Evolutionary conservation across 2,113 vertebrate species (phyloP).

Genomic region (Callocephalon fimbriatum): DNA sequence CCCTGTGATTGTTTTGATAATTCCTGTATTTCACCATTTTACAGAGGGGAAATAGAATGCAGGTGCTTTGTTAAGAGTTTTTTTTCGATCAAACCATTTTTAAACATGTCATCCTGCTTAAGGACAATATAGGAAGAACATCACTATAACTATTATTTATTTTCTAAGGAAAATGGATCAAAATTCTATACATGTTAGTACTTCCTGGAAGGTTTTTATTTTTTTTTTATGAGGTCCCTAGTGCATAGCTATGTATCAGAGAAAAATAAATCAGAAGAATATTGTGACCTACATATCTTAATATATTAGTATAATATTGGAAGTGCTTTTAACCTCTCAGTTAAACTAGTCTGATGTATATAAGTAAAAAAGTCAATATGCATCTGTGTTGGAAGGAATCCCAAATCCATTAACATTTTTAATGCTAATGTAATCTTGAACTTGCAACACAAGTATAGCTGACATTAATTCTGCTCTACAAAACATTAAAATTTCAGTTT

Average conservation of each 20-base stretch:
- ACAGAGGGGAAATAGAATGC: neutral
- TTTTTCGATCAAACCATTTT: neutral
- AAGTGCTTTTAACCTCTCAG: slow-evolving; percentile 57
- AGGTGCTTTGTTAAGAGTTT: neutral
- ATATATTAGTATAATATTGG: neutral
- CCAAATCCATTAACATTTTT: slow-evolving; percentile 47
- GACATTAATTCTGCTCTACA: slow-evolving; percentile 66
- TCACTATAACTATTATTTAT: neutral
- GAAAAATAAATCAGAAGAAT: slow-evolving; percentile 18
- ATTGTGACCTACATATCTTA: slow-evolving; percentile 37
- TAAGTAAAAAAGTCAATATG: neutral
- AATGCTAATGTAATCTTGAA: slow-evolving; percentile 33
- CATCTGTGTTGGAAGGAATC: slow-evolving; percentile 52
- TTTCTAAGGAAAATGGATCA: slow-evolving; percentile 31
- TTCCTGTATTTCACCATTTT: neutral
- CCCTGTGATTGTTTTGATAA: neutral
- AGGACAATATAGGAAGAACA: neutral
- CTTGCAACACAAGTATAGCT: neutral
- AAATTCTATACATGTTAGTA: neutral
- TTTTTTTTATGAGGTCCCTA: slow-evolving; percentile 11
- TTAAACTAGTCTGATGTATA: slow-evolving; percentile 33
- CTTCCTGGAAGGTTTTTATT: neutral
- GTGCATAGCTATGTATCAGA: neutral
- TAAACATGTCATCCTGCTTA: neutral
- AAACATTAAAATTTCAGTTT: slow-evolving; percentile 41